phyloP scores from a whole-genome alignment of 2,113 vertebrate genomes.

The Nestor notabilis region DNA sequence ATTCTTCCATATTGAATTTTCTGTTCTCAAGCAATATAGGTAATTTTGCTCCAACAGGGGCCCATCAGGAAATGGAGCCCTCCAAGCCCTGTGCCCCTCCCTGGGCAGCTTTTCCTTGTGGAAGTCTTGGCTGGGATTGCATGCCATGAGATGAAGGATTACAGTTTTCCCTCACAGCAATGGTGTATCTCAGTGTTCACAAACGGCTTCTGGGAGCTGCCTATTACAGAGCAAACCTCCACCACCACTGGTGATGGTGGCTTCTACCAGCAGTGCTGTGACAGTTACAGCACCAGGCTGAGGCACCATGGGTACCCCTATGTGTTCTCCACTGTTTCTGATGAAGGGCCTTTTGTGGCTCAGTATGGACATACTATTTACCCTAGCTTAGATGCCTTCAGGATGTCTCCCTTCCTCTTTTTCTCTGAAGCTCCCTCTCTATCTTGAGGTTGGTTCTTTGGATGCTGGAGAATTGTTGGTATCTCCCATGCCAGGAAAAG shows the following conservation, averaged over 20 bases:
- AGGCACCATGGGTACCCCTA: not conserved
- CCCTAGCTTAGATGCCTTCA: not conserved
- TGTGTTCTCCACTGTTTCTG: not conserved
- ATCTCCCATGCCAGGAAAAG: not conserved
- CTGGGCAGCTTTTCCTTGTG: not conserved
- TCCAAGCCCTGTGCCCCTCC: accelerated
- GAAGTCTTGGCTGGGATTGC: not conserved
- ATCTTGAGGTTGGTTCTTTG: accelerated
- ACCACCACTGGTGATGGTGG: accelerated
- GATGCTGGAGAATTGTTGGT: not conserved
- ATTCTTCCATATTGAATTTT: not conserved
- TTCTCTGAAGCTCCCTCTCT: not conserved
- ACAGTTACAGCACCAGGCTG: not conserved
- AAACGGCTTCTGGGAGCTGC: not conserved
- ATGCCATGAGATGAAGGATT: not conserved
- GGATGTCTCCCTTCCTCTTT: not conserved
- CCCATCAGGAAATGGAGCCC: not conserved
- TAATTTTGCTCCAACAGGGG: not conserved
- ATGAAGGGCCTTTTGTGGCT: not conserved
- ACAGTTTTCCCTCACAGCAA: not conserved
- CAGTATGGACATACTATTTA: not conserved
- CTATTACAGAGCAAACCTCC: not conserved
- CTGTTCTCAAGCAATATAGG: not conserved
- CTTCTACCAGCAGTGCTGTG: not conserved
- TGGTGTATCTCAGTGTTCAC: not conserved